Percentiles rank a stretch among this genome's conserved stretches.
Evolutionary conservation across 2,797 vertebrate species (phyloP).

Genomic region (Simalia tracyae): DNA sequence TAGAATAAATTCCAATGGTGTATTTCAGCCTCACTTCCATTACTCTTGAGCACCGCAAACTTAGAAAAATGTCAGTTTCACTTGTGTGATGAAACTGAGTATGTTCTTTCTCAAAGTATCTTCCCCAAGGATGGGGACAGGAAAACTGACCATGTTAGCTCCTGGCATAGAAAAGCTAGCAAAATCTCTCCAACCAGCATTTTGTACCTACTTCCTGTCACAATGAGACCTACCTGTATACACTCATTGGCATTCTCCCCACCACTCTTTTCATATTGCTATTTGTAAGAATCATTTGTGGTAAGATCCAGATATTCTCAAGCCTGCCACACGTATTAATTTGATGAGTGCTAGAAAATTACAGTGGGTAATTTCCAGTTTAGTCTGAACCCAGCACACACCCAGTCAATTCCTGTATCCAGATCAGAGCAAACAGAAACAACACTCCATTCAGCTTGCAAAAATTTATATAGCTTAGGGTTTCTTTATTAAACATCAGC

Average conservation of each 20-base stretch:
- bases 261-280: not conserved
- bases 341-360: not conserved
- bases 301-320: not conserved
- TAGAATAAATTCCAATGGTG: too few relatives aligned
- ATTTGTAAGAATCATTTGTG: not conserved
- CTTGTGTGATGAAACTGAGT: too few relatives aligned
- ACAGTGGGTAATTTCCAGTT: not conserved
- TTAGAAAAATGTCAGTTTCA: too few relatives aligned
- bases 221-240: not conserved
- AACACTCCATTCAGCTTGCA: not conserved
- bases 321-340: not conserved
- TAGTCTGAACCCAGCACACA: not conserved
- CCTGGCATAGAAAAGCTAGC: not conserved
- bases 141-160: not conserved
- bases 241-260: not conserved
- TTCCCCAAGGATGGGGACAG: not conserved
- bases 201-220: not conserved
- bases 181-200: not conserved
- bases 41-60: too few relatives aligned
- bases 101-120: too few relatives aligned
- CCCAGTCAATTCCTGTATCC: not conserved
- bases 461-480: not conserved
- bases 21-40: too few relatives aligned
- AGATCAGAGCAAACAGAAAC: not conserved
- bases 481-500: not conserved